Base-by-base conservation (phyloP, 1,140 invertebrate genomes). In the Brachionus sp. region DNA sequence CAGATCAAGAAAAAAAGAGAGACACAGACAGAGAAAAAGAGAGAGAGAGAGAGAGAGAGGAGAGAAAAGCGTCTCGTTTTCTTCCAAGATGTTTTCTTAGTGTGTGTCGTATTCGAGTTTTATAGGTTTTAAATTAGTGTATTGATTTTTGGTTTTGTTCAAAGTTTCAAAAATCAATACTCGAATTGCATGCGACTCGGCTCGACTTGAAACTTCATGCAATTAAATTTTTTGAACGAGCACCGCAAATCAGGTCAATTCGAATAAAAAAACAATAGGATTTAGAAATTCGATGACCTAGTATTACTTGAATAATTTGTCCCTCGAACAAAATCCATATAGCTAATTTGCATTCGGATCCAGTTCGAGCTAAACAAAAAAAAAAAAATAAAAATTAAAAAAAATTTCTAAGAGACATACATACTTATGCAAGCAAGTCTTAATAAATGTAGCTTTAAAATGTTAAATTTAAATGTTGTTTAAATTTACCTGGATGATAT, bases 121-220 rank as follows among this genome's bases (percentile, higher is more conserved):
- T 64, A 25, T 23, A 25, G 19, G 25, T 29, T 66, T 66, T 35
- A 66, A 13, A 33, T 66, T 35, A 33, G 62, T n/a, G 66, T 70
- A 75, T 75, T 75, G 42, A 75, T 46, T 46, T 46, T 75, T 73
- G 39, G 39, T 73, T 44, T 73, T 75, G 16, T 29, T 75, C 10
- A 75, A 75, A 75, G 37, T 73, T 42, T 73, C 70, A 75, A 75
- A 75, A 75, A 75, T 75, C 70, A 75, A 75, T 46, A 75, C 23
- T 75, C 42, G 70, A 75, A 70, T 70, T 70, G 66, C 66, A 70
- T 70, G 66, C 66, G 35, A 35, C 37, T 39, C n/a, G 10, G 16
- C 10, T 16, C 66, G 16, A 70, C 16, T 37, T 10, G 37, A 70
- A 70, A 12, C 13, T 70, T 37, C 66, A 70, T 70, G 66, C 66